Conservation (phyloP, 2,888 invertebrate genomes). For the Chrysodeixis includens region DNA sequence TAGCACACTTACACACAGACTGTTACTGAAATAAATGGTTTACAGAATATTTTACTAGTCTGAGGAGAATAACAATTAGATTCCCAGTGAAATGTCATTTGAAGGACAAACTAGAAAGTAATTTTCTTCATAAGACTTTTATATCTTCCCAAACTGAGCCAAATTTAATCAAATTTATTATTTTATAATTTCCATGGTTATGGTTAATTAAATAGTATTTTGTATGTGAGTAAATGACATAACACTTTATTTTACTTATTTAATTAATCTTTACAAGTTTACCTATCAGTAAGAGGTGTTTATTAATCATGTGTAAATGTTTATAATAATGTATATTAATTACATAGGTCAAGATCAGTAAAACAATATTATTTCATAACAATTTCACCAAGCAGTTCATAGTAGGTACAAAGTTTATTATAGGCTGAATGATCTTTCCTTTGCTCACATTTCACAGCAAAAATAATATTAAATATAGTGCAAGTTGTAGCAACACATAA, state of each 20-base stretch:
- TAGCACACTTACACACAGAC: too few species aligned
- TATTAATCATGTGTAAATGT: background rate
- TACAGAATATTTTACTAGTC: background rate
- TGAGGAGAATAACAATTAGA: background rate
- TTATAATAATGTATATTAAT: constrained; percentile 3
- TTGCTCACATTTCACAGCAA: too few species aligned
- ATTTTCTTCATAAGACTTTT: background rate
- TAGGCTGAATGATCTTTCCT: background rate
- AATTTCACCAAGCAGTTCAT: background rate
- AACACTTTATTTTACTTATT: too few species aligned
- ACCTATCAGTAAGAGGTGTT: constrained; percentile 3
- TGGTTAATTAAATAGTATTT: too few species aligned
- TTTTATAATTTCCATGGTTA: too few species aligned
- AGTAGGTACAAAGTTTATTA: constrained; percentile 3
- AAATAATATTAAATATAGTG: too few species aligned
- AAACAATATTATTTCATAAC: background rate
- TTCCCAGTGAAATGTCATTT: background rate
- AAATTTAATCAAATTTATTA: background rate
- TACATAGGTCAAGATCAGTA: constrained; percentile 5
- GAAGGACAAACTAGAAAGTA: constrained; percentile 1
- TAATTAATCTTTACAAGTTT: background rate
- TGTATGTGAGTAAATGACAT: too few species aligned
- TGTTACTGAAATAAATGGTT: background rate
- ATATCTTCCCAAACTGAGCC: background rate
- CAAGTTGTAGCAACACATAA: too few species aligned